Percentiles rank a stretch among this genome's conserved stretches.
These are phyloP conservation scores for Huso huso DNA, from an alignment of 2,797 vertebrate species.

Conservation along the genomic window DNA sequence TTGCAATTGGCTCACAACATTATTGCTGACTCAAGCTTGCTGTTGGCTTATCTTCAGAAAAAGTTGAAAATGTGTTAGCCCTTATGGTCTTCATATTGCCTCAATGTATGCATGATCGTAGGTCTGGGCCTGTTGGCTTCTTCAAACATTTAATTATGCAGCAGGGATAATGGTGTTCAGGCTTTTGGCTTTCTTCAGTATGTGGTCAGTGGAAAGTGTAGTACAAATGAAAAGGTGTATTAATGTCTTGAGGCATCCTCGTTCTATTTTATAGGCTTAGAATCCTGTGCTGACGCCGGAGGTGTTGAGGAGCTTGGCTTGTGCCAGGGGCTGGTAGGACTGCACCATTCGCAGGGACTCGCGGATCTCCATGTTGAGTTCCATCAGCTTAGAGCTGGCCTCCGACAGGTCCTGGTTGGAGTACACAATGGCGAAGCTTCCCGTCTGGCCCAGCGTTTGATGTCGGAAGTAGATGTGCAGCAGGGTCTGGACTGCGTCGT, in stretches of 20 bases:
- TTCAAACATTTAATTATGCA: too few relatives aligned
- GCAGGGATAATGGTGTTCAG: too few relatives aligned
- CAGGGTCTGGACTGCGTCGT: slow-evolving; percentile 84
- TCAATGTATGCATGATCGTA: too few relatives aligned
- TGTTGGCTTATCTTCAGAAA: slow-evolving; percentile 55
- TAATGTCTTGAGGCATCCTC: too few relatives aligned
- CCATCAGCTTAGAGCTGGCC: slow-evolving; percentile 87
- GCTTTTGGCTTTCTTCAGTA: too few relatives aligned
- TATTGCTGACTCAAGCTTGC: slow-evolving; percentile 65
- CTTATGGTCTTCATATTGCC: slow-evolving; percentile 20
- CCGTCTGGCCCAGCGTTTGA: slow-evolving; percentile 90
- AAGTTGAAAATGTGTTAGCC: slow-evolving; percentile 30
- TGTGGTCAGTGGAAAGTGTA: too few relatives aligned
- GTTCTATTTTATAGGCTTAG: slow-evolving; percentile 47
- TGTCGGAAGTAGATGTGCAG: slow-evolving; percentile 97
- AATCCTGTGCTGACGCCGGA: slow-evolving; percentile 74
- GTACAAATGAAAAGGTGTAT: too few relatives aligned
- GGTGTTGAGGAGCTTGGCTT: slow-evolving; percentile 28
- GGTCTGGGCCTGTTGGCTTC: too few relatives aligned
- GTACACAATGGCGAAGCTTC: slow-evolving; percentile 85
- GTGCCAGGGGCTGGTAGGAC: slow-evolving; percentile 58
- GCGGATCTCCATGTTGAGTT: slow-evolving; percentile 92
- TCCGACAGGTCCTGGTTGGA: slow-evolving; percentile 86
- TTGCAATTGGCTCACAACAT: slow-evolving; percentile 48
- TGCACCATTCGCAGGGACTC: slow-evolving; percentile 83